phyloP scores from a whole-genome alignment of 2,113 vertebrate species.

The Tachycineta bicolor region DNA sequence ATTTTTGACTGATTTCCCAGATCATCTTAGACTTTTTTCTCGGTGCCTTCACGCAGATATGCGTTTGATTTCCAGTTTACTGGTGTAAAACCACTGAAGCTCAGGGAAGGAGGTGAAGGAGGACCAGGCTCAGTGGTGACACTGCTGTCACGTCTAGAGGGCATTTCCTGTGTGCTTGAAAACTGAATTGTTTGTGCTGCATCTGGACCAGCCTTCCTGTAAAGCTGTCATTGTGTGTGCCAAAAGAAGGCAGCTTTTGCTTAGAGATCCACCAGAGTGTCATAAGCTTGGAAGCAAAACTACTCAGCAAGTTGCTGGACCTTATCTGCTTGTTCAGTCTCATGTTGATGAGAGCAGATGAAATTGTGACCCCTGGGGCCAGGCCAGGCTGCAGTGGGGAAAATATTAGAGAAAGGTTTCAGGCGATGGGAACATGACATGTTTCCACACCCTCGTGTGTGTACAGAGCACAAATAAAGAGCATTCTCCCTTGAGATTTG shows the following conservation, averaged over 20 bases:
- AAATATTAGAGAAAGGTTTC: constrained; percentile 43
- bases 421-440: constrained; percentile 43
- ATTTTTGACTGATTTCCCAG: background rate
- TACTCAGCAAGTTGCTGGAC: background rate
- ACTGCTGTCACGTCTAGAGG: background rate
- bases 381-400: constrained; percentile 21
- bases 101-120: background rate
- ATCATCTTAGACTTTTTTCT: background rate
- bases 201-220: background rate
- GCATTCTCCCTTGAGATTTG: background rate
- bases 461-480: constrained; percentile 40
- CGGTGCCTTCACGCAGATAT: background rate
- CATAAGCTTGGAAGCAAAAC: background rate
- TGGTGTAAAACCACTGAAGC: background rate
- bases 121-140: background rate
- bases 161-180: background rate
- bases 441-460: constrained; percentile 61
- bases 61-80: background rate
- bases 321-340: background rate
- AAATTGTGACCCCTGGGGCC: background rate
- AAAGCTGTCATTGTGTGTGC: accelerated
- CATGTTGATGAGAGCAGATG: background rate
- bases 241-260: background rate
- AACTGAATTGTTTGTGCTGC: background rate
- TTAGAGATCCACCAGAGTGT: background rate